These are phyloP conservation scores for Acipenser oxyrinchus DNA, from an alignment of 2,797 vertebrate species.

Conservation along the genomic window DNA sequence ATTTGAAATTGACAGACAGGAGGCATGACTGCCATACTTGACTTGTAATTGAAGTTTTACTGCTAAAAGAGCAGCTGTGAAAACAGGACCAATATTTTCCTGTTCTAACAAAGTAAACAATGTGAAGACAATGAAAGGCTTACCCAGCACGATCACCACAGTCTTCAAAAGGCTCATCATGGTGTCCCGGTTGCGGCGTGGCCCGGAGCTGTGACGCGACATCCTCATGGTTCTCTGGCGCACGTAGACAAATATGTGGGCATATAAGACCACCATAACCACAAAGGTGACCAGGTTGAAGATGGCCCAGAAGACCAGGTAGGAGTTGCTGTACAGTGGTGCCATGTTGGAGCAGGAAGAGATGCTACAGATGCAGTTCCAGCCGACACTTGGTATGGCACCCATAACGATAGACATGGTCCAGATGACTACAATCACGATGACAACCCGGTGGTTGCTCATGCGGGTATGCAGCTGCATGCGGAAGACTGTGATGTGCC, in stretches of 20 bases:
- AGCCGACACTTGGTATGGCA: slow-evolving; percentile 92
- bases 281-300: slow-evolving; percentile 97
- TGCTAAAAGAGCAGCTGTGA: too few relatives aligned
- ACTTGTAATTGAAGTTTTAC: too few relatives aligned
- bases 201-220: slow-evolving; percentile 94
- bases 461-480: slow-evolving; percentile 98
- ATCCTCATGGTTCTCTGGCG: slow-evolving; percentile 98
- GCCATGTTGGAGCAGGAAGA: slow-evolving; percentile 92
- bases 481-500: slow-evolving; percentile 95
- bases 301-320: slow-evolving; percentile 95
- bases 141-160: slow-evolving; percentile 92
- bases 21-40: too few relatives aligned
- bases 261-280: slow-evolving; percentile 96
- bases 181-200: slow-evolving; percentile 88
- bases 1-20: too few relatives aligned
- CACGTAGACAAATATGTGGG: slow-evolving; percentile 97
- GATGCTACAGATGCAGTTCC: slow-evolving; percentile 95
- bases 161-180: slow-evolving; percentile 99
- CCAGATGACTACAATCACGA: slow-evolving; percentile 97
- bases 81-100: too few relatives aligned
- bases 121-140: slow-evolving; percentile 31
- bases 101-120: too few relatives aligned
- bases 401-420: slow-evolving; percentile 97
- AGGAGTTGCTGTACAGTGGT: slow-evolving; percentile 95
- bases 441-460: slow-evolving; percentile 92